Percentiles rank a stretch among this genome's conserved stretches.
phyloP scores from a whole-genome alignment of 2,797 vertebrate genomes.

The Oreonectes daqikongensis region DNA sequence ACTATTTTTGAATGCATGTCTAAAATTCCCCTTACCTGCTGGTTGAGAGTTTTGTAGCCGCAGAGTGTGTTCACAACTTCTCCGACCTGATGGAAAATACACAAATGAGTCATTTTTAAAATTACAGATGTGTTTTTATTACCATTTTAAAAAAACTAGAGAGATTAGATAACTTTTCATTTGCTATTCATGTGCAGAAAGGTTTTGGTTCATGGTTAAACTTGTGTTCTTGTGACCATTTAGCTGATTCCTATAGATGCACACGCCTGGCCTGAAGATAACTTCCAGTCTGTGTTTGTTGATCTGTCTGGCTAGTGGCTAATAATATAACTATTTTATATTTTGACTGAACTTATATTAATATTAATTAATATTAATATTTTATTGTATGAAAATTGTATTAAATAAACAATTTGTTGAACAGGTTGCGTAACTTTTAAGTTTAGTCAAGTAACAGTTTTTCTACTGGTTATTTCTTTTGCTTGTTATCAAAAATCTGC shows the following conservation, averaged over 20 bases:
- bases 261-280: too few relatives aligned
- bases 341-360: too few relatives aligned
- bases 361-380: too few relatives aligned
- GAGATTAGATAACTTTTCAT: neutral
- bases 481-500: too few relatives aligned
- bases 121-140: neutral
- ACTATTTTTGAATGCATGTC: neutral
- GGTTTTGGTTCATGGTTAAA: neutral
- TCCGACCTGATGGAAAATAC: slow-evolving; percentile 72
- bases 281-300: too few relatives aligned
- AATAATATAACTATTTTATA: too few relatives aligned
- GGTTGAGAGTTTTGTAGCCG: slow-evolving; percentile 79
- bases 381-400: too few relatives aligned
- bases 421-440: too few relatives aligned
- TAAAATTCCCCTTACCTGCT: slow-evolving; percentile 72
- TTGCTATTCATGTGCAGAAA: neutral
- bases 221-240: neutral
- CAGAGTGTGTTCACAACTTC: slow-evolving; percentile 88
- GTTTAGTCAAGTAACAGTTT: too few relatives aligned
- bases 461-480: too few relatives aligned
- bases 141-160: neutral
- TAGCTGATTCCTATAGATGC: neutral
- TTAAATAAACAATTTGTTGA: too few relatives aligned
- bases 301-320: too few relatives aligned
- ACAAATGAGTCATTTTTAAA: slow-evolving; percentile 2